Percentiles rank a stretch among this genome's conserved stretches.
phyloP scores from a whole-genome alignment of 2,888 invertebrate species.

The Epistrophe eligans region DNA sequence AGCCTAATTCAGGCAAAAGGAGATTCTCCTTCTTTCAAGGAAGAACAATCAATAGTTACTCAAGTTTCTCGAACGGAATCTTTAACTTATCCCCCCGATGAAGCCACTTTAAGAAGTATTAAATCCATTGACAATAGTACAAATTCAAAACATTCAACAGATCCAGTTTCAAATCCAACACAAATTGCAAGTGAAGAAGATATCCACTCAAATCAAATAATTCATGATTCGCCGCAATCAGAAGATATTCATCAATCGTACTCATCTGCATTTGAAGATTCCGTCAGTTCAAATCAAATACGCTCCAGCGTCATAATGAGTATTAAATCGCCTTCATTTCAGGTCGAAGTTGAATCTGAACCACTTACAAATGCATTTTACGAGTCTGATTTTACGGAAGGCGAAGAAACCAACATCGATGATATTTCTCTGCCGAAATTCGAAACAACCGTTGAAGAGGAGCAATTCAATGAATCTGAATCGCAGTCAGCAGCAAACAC shows the following conservation, averaged over 20 bases:
- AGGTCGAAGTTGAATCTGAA: constrained; percentile 23
- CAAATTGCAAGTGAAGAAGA: constrained; percentile 8
- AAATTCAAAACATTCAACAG: constrained; percentile 74
- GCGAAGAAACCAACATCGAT: constrained; percentile 79
- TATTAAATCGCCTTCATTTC: constrained; percentile 19
- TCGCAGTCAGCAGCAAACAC: not conserved
- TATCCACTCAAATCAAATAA: constrained; percentile 17
- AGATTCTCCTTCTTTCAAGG: not conserved
- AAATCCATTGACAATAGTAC: constrained; percentile 72
- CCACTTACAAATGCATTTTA: constrained; percentile 68
- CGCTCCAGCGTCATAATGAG: constrained; percentile 63
- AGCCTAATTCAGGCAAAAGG: not conserved
- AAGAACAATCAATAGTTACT: not conserved
- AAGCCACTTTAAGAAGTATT: constrained; percentile 60
- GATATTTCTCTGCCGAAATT: constrained; percentile 80
- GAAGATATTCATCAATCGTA: constrained; percentile 37
- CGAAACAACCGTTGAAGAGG: constrained; percentile 77
- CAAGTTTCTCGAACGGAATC: not conserved
- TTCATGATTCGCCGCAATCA: constrained; percentile 10
- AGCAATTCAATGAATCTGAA: constrained; percentile 44
- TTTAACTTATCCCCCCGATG: constrained; percentile 23
- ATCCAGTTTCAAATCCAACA: constrained; percentile 11
- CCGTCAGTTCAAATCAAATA: constrained; percentile 33
- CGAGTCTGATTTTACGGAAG: constrained; percentile 76
- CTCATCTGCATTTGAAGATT: constrained; percentile 53